Evolutionary conservation across 2,888 invertebrate genomes (phyloP).

Genomic region (Lathronympha strigana): DNA sequence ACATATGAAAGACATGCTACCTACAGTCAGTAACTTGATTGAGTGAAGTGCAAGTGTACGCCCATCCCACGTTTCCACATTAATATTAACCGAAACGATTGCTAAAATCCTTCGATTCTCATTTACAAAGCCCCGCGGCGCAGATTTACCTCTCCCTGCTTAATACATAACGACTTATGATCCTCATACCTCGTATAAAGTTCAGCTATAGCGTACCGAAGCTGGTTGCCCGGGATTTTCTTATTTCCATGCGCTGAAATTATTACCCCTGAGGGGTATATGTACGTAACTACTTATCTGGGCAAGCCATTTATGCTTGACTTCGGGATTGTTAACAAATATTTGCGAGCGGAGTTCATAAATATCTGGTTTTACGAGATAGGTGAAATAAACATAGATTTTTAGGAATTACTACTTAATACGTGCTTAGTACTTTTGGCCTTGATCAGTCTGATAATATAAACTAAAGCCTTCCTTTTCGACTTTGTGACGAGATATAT

Average conservation of each 20-base stretch:
- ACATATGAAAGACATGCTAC: no score
- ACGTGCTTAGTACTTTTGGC: no score
- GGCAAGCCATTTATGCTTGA: not conserved
- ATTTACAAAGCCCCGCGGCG: conserved; percentile 1
- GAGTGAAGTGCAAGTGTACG: no score
- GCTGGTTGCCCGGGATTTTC: conserved; percentile 17
- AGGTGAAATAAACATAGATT: not conserved
- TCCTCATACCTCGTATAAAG: not conserved
- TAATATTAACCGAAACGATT: conserved; percentile 8
- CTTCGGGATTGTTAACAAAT: not conserved
- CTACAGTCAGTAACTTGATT: no score
- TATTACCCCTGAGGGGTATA: conserved; percentile 8
- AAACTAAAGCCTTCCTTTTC: no score
- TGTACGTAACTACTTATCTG: not conserved
- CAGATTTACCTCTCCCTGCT: conserved; percentile 8
- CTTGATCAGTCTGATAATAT: no score
- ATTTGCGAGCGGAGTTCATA: not conserved
- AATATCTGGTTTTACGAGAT: not conserved
- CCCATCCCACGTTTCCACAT: no score
- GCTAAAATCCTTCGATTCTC: conserved; percentile 18
- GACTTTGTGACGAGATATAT: no score
- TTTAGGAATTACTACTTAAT: not conserved
- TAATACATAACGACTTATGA: not conserved
- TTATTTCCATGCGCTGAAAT: conserved; percentile 28
- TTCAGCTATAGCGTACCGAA: not conserved